Percentiles rank a stretch among this genome's conserved stretches.
Conservation (phyloP, 2,113 vertebrate genomes). For the Phylloscopus trochiloides region DNA sequence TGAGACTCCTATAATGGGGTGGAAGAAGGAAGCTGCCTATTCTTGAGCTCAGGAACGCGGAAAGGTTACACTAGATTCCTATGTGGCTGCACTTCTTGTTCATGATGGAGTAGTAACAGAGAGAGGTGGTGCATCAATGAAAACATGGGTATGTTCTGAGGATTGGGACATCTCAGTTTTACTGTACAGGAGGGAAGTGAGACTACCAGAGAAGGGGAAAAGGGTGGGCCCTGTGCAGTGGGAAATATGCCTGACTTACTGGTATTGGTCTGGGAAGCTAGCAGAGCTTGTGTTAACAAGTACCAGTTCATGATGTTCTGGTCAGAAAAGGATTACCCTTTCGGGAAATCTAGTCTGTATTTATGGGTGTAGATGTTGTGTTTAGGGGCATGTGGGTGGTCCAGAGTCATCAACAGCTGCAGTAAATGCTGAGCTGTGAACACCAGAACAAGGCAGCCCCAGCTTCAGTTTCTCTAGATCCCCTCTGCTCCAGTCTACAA, state of each 20-base stretch:
- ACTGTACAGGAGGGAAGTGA: background rate
- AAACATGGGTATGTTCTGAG: background rate
- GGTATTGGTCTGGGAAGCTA: background rate
- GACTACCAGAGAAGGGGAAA: accelerated
- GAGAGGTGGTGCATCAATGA: background rate
- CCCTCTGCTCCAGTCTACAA: background rate
- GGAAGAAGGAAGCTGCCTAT: background rate
- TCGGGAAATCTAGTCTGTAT: background rate
- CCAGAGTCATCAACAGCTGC: too few species aligned
- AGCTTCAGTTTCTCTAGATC: background rate
- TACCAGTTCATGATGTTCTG: background rate
- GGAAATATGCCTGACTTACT: background rate
- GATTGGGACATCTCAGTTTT: background rate
- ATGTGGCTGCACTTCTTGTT: background rate
- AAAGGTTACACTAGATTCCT: background rate
- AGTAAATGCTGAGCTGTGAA: background rate
- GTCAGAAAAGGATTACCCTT: background rate
- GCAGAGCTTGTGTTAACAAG: background rate
- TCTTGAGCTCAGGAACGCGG: background rate
- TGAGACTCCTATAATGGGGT: background rate
- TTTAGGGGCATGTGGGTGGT: background rate
- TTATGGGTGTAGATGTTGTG: background rate
- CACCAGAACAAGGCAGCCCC: background rate
- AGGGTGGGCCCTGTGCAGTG: too few species aligned
- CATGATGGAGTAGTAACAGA: background rate